A percentile compares a stretch with the other conserved stretches of the same genome.
phyloP scores from a whole-genome alignment of 2,888 invertebrate genomes.

The Agrotis segetum region DNA sequence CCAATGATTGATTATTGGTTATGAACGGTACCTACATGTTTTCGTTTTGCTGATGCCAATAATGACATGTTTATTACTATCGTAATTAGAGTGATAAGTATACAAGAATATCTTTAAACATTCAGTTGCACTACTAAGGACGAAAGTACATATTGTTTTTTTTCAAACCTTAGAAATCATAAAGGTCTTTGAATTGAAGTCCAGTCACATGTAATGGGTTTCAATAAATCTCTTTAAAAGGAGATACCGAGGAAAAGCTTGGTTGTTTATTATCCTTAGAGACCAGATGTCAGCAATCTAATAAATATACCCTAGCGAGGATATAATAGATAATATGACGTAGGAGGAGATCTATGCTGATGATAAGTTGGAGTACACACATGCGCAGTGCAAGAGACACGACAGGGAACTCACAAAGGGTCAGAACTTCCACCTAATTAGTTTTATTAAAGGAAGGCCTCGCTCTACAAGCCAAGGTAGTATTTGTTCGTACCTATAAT shows the following conservation, averaged over 20 bases:
- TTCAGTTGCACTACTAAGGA: not conserved
- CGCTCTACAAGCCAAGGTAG: constrained; percentile 44
- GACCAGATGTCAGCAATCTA: constrained; percentile 26
- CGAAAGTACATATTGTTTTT: not conserved
- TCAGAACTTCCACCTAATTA: constrained; percentile 43
- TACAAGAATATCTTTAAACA: not conserved
- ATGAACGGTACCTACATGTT: constrained; percentile 55
- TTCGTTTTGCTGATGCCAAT: constrained; percentile 46
- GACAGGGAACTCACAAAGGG: constrained; percentile 15
- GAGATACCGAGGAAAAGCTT: constrained; percentile 2
- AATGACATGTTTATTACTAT: constrained; percentile 52
- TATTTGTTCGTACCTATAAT: constrained; percentile 40
- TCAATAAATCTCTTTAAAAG: not conserved
- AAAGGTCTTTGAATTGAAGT: not conserved
- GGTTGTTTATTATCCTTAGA: constrained; percentile 15
- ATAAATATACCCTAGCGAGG: constrained; percentile 15
- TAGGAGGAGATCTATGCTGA: constrained; percentile 6
- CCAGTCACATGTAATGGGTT: not conserved
- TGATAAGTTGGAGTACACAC: constrained; percentile 20
- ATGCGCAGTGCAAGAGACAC: constrained; percentile 9
- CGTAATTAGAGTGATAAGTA: constrained; percentile 16
- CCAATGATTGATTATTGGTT: constrained; percentile 66
- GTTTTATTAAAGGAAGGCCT: constrained; percentile 54
- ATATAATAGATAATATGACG: constrained; percentile 2
- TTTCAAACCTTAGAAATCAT: no score